These are phyloP conservation scores for Tilapia sparmanii DNA, from an alignment of 2,113 vertebrate species.

Conservation along the genomic window DNA sequence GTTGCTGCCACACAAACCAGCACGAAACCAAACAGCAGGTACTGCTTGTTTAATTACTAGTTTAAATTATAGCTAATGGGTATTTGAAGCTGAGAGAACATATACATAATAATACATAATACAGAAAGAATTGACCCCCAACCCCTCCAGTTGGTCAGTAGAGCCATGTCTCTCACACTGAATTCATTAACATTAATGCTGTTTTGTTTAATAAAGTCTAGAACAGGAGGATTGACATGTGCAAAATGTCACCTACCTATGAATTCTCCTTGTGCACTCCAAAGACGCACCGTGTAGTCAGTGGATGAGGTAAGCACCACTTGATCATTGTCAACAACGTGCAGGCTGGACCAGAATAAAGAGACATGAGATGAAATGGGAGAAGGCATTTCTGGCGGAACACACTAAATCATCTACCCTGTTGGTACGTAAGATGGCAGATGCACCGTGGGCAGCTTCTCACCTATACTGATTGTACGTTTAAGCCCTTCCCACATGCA, in stretches of 20 bases:
- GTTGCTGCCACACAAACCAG: not conserved
- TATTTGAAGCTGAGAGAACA: not conserved
- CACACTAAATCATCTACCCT: constrained; percentile 26
- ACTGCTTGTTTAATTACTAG: not conserved
- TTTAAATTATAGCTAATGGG: not conserved
- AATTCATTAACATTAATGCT: constrained; percentile 10
- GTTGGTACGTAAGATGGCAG: not conserved
- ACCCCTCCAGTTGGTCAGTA: not conserved
- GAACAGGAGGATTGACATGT: not conserved
- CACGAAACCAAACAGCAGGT: not conserved
- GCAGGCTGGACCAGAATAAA: constrained; percentile 56
- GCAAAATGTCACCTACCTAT: constrained; percentile 51
- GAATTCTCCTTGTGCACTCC: constrained; percentile 62
- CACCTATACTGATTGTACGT: constrained; percentile 1
- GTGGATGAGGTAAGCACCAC: constrained; percentile 68
- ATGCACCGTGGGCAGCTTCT: not conserved
- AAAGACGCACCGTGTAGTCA: constrained; percentile 64
- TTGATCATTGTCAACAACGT: constrained; percentile 68
- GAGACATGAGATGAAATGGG: constrained; percentile 8
- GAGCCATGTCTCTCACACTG: not conserved
- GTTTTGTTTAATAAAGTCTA: not conserved
- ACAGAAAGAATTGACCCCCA: not conserved
- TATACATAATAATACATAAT: not conserved
- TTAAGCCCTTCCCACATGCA: constrained; percentile 12
- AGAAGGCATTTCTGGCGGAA: constrained; percentile 11